These are phyloP conservation scores for Eulemur rufifrons DNA, from an alignment of 2,113 vertebrate species.

Conservation along the genomic window DNA sequence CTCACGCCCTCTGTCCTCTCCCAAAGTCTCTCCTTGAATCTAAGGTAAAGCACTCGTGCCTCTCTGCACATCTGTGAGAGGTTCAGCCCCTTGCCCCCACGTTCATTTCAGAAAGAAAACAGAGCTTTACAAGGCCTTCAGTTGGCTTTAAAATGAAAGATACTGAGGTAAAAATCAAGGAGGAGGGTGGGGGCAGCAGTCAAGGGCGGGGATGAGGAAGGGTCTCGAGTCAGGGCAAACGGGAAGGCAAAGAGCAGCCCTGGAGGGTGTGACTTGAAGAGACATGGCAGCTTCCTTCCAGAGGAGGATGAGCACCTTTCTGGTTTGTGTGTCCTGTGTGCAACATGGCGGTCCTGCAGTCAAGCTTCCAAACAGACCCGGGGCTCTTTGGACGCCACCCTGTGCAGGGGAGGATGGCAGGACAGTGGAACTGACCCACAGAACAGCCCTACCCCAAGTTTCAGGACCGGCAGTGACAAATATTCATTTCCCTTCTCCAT, in stretches of 20 bases:
- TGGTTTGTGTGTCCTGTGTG: conserved; percentile 72
- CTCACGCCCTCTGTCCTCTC: conserved; percentile 78
- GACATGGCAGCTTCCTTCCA: conserved; percentile 76
- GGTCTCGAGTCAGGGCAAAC: background rate
- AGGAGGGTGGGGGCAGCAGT: conserved; percentile 42
- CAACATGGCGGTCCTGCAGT: conserved; percentile 49
- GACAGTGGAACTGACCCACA: conserved; percentile 66
- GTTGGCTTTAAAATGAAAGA: conserved; percentile 83
- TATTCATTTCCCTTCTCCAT: conserved; percentile 62
- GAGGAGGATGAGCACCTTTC: conserved; percentile 79
- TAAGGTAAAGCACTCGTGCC: conserved; percentile 77
- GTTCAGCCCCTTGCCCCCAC: conserved; percentile 79
- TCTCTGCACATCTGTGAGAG: conserved; percentile 76
- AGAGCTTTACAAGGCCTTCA: conserved; percentile 81
- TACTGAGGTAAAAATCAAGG: conserved; percentile 82
- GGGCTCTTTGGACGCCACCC: conserved; percentile 67
- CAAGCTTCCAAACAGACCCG: conserved; percentile 61
- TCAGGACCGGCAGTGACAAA: conserved; percentile 48
- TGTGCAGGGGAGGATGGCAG: conserved; percentile 42
- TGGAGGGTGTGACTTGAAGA: conserved; percentile 78
- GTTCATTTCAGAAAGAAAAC: conserved; percentile 80
- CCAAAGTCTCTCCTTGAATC: conserved; percentile 79
- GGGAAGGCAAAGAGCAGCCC: conserved; percentile 78
- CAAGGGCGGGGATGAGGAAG: conserved; percentile 50
- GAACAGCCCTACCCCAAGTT: conserved; percentile 68